phyloP scores from a whole-genome alignment of 2,797 vertebrate species.

The Etheostoma perlongum region DNA sequence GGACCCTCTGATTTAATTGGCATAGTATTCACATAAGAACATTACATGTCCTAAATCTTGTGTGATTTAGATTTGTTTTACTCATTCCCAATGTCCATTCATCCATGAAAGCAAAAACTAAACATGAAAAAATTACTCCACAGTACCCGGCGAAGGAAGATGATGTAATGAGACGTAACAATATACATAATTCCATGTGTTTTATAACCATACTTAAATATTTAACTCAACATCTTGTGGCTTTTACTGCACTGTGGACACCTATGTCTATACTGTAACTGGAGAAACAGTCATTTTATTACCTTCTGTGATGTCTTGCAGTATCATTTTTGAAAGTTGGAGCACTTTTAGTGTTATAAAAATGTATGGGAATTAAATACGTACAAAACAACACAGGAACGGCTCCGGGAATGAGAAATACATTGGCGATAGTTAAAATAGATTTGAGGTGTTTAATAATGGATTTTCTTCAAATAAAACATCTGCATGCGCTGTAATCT shows the following conservation, averaged over 20 bases:
- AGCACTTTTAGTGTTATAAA: not conserved
- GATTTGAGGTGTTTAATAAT: slow-evolving; percentile 35
- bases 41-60: not conserved
- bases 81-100: not conserved
- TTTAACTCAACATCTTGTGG: not conserved
- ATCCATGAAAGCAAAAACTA: not conserved
- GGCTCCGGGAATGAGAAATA: not conserved
- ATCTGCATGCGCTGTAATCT: slow-evolving; percentile 10
- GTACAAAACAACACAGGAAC: not conserved
- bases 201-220: not conserved
- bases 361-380: not conserved
- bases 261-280: not conserved
- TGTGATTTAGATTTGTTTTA: not conserved
- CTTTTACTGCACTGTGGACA: not conserved
- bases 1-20: slow-evolving; percentile 24
- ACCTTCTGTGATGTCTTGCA: not conserved
- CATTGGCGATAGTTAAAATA: slow-evolving; percentile 16
- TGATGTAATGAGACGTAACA: not conserved
- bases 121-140: not conserved
- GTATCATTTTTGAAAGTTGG: not conserved
- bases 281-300: not conserved
- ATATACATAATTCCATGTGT: too few relatives aligned
- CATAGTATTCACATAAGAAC: not conserved
- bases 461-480: not conserved
- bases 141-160: not conserved